Evolutionary conservation across 2,888 invertebrate genomes (phyloP).

Genomic region (Sipha maydis): DNA sequence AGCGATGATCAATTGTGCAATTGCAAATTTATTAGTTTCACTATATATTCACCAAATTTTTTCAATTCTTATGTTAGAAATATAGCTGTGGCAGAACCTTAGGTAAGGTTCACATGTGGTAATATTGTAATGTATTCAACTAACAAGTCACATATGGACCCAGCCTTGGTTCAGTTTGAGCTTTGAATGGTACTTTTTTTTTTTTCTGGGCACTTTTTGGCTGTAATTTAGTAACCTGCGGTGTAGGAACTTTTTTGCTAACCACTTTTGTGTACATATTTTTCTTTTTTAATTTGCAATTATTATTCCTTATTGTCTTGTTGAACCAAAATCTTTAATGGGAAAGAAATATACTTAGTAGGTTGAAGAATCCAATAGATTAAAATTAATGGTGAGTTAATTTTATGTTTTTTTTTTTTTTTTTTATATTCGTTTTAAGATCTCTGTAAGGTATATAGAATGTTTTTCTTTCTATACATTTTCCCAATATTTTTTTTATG

Average conservation of each 20-base stretch:
- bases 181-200: slow-evolving; percentile 63
- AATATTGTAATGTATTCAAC: background rate
- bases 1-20: slow-evolving; percentile 30
- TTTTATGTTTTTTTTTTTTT: too few relatives aligned
- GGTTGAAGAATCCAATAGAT: slow-evolving; percentile 24
- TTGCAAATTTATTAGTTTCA: background rate
- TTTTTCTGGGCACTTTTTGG: slow-evolving; percentile 63
- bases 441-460: slow-evolving; percentile 31
- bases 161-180: slow-evolving; percentile 63
- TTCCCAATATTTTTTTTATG: background rate
- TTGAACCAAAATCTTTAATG: background rate
- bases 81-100: slow-evolving; percentile 61
- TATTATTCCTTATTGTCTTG: slow-evolving; percentile 44
- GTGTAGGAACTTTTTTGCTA: slow-evolving; percentile 59
- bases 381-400: slow-evolving; percentile 25
- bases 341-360: slow-evolving; percentile 7
- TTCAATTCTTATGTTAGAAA: slow-evolving; percentile 32
- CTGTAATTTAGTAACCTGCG: slow-evolving; percentile 63
- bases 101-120: slow-evolving; percentile 63
- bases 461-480: background rate
- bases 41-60: slow-evolving; percentile 38
- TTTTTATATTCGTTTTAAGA: too few relatives aligned
- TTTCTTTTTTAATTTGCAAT: slow-evolving; percentile 43
- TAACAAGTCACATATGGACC: slow-evolving; percentile 56
- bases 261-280: slow-evolving; percentile 39